Evolutionary conservation across 2,888 invertebrate genomes (phyloP), one percentile per base, ranked within the genome.

Genomic region (Rhingia rostrata): DNA sequence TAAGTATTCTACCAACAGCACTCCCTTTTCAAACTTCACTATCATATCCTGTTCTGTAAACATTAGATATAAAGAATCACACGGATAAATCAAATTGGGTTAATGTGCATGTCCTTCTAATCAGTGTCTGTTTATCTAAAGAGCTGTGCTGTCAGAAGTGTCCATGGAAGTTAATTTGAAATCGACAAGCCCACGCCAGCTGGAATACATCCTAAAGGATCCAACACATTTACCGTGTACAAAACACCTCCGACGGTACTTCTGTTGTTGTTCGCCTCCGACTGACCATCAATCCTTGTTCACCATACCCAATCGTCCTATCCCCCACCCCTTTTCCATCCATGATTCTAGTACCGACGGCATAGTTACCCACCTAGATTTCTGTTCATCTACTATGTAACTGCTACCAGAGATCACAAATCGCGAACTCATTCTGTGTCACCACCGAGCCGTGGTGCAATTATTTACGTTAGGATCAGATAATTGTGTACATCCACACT

Each of bases 361-460:
- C n/a, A 33, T 22, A 6, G 9, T 9, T 33, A 53, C 53, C 53
- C 2, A 33, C 6, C n/a, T 33, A 53, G 10, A 12, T 32, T 12
- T 6, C 9, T n/a, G 32, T 22, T n/a, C 14, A 22, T 22, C 32
- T 0, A 1, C n/a, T 12, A n/a, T 33, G 33, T 58, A 69, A 69
- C 73, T 69, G 45, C 64, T 73, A 63, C 73, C 45, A 47, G 67
- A 69, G 79, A 78, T 78, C 73, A 74, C 83, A 84, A 80, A 84
- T 84, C 80, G 84, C 74, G 75, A 70, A 70, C 74, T 84, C 84
- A 84, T 84, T 80, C 80, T 74, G 69, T 80, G 84, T 80, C 84
- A 84, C 80, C 84, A 84, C 79, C 80, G 74, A 64, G 74, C 74
- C 70, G 74, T 75, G 70, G 43, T 70, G 73, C 74, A 79, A 80